Conservation (phyloP, 1,140 invertebrate genomes). For the Riptortus pedestris region DNA sequence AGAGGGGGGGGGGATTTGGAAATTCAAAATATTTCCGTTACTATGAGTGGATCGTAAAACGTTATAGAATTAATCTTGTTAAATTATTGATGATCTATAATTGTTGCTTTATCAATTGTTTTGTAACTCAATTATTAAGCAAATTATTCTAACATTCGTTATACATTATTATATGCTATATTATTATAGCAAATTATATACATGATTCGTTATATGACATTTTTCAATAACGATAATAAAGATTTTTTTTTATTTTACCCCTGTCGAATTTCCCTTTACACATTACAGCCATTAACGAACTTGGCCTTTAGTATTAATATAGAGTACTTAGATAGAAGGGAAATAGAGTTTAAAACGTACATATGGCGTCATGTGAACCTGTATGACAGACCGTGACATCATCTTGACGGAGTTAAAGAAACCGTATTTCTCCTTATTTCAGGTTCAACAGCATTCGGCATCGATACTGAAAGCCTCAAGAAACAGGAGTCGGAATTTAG, state of each 20-base stretch:
- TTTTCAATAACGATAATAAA: background rate
- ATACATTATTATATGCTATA: background rate
- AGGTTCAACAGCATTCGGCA: slow-evolving; percentile 44
- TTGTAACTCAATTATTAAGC: no score
- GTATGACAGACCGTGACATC: background rate
- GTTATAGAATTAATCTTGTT: no score
- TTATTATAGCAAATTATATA: background rate
- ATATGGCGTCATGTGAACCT: background rate
- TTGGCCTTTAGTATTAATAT: background rate
- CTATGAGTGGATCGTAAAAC: no score
- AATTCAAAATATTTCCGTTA: no score
- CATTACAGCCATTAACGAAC: background rate
- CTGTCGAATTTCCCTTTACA: background rate
- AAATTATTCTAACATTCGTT: background rate
- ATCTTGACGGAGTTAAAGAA: background rate
- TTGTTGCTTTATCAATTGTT: no score
- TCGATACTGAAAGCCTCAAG: slow-evolving; percentile 42
- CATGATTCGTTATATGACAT: background rate
- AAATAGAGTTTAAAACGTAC: background rate
- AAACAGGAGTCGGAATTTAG: slow-evolving; percentile 41
- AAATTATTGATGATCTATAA: no score
- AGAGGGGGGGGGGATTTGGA: no score
- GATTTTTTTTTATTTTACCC: background rate
- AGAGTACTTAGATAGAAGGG: background rate
- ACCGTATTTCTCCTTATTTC: background rate